Evolutionary conservation across 2,888 invertebrate genomes (phyloP).

Genomic region (Habroteleia sp.): DNA sequence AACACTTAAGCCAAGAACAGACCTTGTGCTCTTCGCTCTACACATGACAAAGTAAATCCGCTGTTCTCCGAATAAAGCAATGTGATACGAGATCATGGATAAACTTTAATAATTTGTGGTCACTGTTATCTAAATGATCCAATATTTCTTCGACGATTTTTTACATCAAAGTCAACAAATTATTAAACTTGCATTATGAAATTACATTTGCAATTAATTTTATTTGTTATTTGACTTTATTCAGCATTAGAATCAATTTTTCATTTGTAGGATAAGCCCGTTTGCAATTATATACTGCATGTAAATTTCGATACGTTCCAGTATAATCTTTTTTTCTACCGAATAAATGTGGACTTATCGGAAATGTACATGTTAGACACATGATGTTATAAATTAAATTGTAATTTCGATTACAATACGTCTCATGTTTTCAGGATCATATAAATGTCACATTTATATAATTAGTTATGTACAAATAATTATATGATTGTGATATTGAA

Average conservation of each 20-base stretch:
- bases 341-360: constrained; percentile 47
- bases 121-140: constrained; percentile 37
- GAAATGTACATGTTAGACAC: constrained; percentile 29
- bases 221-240: constrained; percentile 31
- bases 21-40: constrained; percentile 23
- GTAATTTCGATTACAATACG: constrained; percentile 39
- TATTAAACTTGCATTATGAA: constrained; percentile 12
- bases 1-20: constrained; percentile 86
- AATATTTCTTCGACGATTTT: constrained; percentile 37
- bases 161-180: constrained; percentile 39
- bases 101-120: constrained; percentile 34
- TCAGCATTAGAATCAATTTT: constrained; percentile 21
- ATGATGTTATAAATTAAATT: constrained; percentile 44
- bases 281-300: constrained; percentile 37
- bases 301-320: constrained; percentile 47
- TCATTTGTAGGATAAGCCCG: constrained; percentile 28
- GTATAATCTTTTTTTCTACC: constrained; percentile 39
- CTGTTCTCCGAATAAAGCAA: constrained; percentile 47
- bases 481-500: constrained; percentile 36
- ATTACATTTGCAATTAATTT: constrained; percentile 37
- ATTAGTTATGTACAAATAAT: constrained; percentile 21
- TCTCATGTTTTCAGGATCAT: constrained; percentile 23
- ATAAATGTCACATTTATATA: constrained; percentile 32
- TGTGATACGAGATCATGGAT: constrained; percentile 59
- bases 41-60: constrained; percentile 48